These are phyloP conservation scores for Pungitius pungitius DNA, from an alignment of 2,113 vertebrate genomes.

Conservation along the genomic window DNA sequence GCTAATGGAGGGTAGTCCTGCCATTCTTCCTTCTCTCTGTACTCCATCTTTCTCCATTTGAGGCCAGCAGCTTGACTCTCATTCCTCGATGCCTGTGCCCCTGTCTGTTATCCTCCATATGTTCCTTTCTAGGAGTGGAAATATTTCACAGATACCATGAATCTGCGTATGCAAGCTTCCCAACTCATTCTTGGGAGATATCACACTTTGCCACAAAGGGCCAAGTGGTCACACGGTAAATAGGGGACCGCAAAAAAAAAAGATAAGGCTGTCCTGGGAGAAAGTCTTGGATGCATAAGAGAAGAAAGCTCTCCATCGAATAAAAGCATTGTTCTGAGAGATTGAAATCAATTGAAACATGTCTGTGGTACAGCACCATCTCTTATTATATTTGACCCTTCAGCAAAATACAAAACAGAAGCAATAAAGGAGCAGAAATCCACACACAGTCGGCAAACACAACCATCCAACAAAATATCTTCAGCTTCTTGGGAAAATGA, in stretches of 20 bases:
- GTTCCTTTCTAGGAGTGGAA: slow-evolving; percentile 24
- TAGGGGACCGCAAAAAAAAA: neutral
- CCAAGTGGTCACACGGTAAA: slow-evolving; percentile 24
- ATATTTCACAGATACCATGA: slow-evolving; percentile 70
- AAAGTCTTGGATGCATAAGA: neutral
- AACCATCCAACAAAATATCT: slow-evolving; percentile 47
- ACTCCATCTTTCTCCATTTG: neutral
- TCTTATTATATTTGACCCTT: neutral
- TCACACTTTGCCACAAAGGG: slow-evolving; percentile 22
- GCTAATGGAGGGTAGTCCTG: neutral
- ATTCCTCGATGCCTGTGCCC: neutral
- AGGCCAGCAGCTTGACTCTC: neutral
- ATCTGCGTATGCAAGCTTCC: slow-evolving; percentile 65
- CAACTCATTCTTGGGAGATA: slow-evolving; percentile 31
- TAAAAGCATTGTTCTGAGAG: neutral
- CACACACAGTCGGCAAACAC: slow-evolving; percentile 57
- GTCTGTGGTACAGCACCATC: neutral
- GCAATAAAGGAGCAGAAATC: slow-evolving; percentile 18
- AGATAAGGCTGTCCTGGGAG: neutral
- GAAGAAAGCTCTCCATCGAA: neutral
- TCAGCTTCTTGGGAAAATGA: slow-evolving; percentile 53
- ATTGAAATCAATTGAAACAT: neutral
- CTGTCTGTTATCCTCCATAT: slow-evolving; percentile 14
- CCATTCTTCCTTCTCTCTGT: neutral
- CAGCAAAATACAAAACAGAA: neutral